Conservation (phyloP, 2,797 vertebrate genomes). For the Falco rusticolus region DNA sequence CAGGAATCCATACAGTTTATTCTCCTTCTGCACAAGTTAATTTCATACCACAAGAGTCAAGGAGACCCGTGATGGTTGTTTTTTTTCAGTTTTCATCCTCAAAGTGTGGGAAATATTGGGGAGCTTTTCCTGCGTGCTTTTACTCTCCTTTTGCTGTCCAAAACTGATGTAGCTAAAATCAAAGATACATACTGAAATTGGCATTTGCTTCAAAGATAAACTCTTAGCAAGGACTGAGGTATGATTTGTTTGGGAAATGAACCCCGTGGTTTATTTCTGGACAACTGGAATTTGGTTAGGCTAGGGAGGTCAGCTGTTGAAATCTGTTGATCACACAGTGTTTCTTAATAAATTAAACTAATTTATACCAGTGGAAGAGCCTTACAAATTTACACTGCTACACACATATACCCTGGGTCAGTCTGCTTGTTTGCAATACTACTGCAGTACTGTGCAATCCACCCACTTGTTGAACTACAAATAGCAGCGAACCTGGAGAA, state of each 20-base stretch:
- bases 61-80: neutral
- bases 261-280: neutral
- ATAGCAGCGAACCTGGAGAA: neutral
- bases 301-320: neutral
- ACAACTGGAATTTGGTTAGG: neutral
- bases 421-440: neutral
- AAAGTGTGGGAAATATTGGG: neutral
- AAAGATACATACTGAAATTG: neutral
- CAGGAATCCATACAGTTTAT: neutral
- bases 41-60: neutral
- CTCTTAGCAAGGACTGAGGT: neutral
- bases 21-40: neutral
- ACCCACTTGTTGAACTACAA: neutral
- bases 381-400: neutral
- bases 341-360: neutral
- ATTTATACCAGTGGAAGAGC: neutral
- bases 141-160: neutral
- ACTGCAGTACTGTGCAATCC: neutral
- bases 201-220: neutral
- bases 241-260: neutral
- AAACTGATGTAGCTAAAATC: neutral
- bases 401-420: too few relatives aligned
- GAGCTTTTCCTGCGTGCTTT: neutral
- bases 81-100: neutral
- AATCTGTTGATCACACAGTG: neutral